Evolutionary conservation across 2,113 vertebrate species (phyloP).

Genomic region (Megaleporinus macrocephalus): DNA sequence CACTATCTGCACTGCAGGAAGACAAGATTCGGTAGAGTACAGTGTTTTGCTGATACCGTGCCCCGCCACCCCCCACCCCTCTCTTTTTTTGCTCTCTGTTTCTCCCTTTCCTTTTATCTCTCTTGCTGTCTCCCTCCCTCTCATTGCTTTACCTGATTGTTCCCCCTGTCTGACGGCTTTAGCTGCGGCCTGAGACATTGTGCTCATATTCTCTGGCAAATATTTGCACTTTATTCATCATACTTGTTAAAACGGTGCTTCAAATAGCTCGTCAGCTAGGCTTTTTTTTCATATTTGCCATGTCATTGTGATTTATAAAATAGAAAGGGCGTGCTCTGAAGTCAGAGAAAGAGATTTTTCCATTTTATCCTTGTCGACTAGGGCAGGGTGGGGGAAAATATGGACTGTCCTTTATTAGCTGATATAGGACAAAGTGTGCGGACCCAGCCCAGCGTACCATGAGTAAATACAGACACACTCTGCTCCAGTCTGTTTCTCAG

Average conservation of each 20-base stretch:
- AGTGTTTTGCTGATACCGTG: slow-evolving; percentile 1
- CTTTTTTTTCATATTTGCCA: slow-evolving; percentile 25
- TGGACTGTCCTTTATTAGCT: slow-evolving; percentile 36
- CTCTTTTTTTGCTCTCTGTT: not conserved
- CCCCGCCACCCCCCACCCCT: not conserved
- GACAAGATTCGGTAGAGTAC: not conserved
- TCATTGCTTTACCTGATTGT: not conserved
- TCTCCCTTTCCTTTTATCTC: not conserved
- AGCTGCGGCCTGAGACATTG: slow-evolving; percentile 3
- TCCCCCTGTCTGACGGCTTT: not conserved
- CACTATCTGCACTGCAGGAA: slow-evolving; percentile 42
- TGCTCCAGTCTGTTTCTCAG: slow-evolving; percentile 43
- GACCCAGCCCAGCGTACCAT: slow-evolving; percentile 8
- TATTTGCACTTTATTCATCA: slow-evolving; percentile 3
- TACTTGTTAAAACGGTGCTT: not conserved
- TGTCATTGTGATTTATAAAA: slow-evolving; percentile 15
- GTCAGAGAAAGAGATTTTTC: not conserved
- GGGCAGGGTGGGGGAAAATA: not conserved
- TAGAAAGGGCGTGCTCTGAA: slow-evolving; percentile 29
- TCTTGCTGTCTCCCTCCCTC: not conserved
- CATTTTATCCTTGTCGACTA: not conserved
- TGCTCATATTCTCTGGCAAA: slow-evolving; percentile 18
- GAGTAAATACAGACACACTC: not conserved
- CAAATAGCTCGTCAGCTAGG: not conserved
- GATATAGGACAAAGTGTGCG: slow-evolving; percentile 40